Percentiles rank a stretch among this genome's conserved stretches.
phyloP scores from a whole-genome alignment of 1,140 invertebrate genomes.

The Drosophila erecta region DNA sequence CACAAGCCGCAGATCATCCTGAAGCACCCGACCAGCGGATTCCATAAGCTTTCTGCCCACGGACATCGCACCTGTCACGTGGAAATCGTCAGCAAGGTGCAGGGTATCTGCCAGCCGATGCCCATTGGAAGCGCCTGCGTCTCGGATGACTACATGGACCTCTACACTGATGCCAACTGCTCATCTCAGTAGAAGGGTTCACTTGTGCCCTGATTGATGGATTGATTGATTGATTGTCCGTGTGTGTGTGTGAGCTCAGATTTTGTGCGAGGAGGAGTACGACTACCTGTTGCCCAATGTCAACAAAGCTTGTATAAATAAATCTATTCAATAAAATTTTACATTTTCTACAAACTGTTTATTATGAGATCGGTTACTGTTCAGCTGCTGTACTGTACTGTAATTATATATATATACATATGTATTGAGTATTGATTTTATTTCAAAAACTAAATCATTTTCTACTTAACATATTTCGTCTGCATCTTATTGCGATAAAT shows the following conservation, averaged over 20 bases:
- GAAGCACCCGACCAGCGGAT: slow-evolving; percentile 47
- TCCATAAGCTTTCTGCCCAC: slow-evolving; percentile 65
- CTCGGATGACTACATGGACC: slow-evolving; percentile 77
- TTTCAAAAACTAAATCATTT: not conserved
- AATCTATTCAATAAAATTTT: slow-evolving; percentile 31
- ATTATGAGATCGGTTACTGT: slow-evolving; percentile 56
- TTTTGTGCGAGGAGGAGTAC: slow-evolving; percentile 41
- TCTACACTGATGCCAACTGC: slow-evolving; percentile 65
- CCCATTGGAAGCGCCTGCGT: slow-evolving; percentile 66
- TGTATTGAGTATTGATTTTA: not conserved
- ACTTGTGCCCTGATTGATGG: slow-evolving; percentile 20
- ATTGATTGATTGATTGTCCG: slow-evolving; percentile 20
- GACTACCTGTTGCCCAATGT: slow-evolving; percentile 63
- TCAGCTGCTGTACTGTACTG: not conserved
- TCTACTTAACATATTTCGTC: not conserved
- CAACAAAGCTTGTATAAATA: slow-evolving; percentile 47
- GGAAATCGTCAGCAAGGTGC: slow-evolving; percentile 71
- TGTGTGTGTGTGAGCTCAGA: slow-evolving; percentile 32
- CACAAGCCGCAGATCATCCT: slow-evolving; percentile 49
- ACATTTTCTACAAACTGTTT: slow-evolving; percentile 32
- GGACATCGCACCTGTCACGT: slow-evolving; percentile 62
- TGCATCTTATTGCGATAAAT: too few species aligned
- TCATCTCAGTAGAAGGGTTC: slow-evolving; percentile 32
- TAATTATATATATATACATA: not conserved
- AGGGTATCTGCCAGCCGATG: slow-evolving; percentile 72